These are phyloP conservation scores for Apotomis capreana DNA, from an alignment of 2,888 invertebrate genomes.

Conservation along the genomic window DNA sequence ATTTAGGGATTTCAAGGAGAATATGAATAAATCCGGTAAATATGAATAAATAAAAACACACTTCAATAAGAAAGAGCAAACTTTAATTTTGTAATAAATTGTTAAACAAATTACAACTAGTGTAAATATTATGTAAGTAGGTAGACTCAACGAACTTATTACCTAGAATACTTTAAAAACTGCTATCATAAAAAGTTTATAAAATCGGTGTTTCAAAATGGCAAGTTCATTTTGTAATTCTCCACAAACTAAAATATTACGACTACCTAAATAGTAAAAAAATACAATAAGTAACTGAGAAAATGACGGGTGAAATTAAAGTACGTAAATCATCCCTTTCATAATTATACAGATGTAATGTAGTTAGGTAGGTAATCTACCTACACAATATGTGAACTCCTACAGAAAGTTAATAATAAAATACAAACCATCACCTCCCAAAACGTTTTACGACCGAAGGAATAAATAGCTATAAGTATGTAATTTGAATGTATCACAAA, in stretches of 20 bases:
- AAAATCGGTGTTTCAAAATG: constrained; percentile 48
- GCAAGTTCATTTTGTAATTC: constrained; percentile 50
- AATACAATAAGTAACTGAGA: background rate
- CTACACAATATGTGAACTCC: constrained; percentile 7
- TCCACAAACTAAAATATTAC: background rate
- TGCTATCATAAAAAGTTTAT: constrained; percentile 50
- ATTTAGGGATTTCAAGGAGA: background rate
- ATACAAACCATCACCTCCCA: constrained; percentile 19
- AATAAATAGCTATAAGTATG: constrained; percentile 2
- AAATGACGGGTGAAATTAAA: background rate
- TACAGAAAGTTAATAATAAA: constrained; percentile 22
- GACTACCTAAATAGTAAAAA: background rate
- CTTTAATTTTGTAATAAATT: constrained; percentile 50
- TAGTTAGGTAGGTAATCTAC: constrained; percentile 8
- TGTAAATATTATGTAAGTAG: constrained; percentile 53
- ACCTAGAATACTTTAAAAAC: constrained; percentile 67
- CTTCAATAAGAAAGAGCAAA: constrained; percentile 46
- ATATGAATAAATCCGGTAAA: background rate
- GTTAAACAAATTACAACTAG: constrained; percentile 32
- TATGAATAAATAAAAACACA: background rate
- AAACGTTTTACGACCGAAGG: constrained; percentile 15
- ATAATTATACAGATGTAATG: constrained; percentile 2
- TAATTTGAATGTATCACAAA: constrained; percentile 21
- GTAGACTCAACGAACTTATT: constrained; percentile 59
- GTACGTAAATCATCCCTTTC: background rate